Percentiles rank a stretch among this genome's conserved stretches.
Evolutionary conservation across 2,113 vertebrate species (phyloP).

Genomic region (Chascanopsetta lugubris): DNA sequence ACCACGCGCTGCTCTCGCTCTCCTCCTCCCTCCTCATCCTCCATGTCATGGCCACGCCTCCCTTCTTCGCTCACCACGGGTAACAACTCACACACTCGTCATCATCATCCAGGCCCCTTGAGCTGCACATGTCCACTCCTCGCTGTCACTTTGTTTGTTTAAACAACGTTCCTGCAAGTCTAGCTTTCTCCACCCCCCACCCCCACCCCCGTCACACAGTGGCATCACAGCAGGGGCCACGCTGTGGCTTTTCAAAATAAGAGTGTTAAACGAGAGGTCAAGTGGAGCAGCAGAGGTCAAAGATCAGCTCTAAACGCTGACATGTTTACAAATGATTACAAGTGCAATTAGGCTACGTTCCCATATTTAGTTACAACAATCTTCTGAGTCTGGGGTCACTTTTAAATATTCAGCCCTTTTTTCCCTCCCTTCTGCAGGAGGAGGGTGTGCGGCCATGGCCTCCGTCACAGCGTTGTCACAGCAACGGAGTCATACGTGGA

Average conservation of each 20-base stretch:
- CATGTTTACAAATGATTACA: slow-evolving; percentile 32
- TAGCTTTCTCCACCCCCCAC: not conserved
- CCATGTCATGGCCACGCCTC: slow-evolving; percentile 71
- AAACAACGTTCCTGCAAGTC: not conserved
- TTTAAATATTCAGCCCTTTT: slow-evolving; percentile 12
- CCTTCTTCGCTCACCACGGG: slow-evolving; percentile 75
- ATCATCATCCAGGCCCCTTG: slow-evolving; percentile 30
- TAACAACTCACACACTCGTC: slow-evolving; percentile 57
- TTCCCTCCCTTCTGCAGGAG: slow-evolving; percentile 75
- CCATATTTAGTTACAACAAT: slow-evolving; percentile 3
- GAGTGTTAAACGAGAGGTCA: slow-evolving; percentile 37
- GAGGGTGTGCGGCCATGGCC: slow-evolving; percentile 79
- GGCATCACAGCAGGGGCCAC: not conserved
- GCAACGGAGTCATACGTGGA: slow-evolving; percentile 84
- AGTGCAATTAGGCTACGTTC: slow-evolving; percentile 14
- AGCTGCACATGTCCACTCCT: slow-evolving; percentile 9
- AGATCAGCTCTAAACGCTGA: slow-evolving; percentile 44
- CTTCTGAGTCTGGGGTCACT: not conserved
- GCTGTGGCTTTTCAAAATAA: slow-evolving; percentile 54
- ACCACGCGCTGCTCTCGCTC: slow-evolving; percentile 71
- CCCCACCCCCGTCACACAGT: no score
- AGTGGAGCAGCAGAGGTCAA: slow-evolving; percentile 38
- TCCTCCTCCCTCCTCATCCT: slow-evolving; percentile 78
- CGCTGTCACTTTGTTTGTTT: slow-evolving; percentile 42
- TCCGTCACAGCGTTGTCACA: slow-evolving; percentile 38